Percentiles rank a stretch among this genome's conserved stretches.
Evolutionary conservation across 30 jellyfish, hydroid and myxozoan species (phyloP).

Genomic region (Phacellophora camtschatica): DNA sequence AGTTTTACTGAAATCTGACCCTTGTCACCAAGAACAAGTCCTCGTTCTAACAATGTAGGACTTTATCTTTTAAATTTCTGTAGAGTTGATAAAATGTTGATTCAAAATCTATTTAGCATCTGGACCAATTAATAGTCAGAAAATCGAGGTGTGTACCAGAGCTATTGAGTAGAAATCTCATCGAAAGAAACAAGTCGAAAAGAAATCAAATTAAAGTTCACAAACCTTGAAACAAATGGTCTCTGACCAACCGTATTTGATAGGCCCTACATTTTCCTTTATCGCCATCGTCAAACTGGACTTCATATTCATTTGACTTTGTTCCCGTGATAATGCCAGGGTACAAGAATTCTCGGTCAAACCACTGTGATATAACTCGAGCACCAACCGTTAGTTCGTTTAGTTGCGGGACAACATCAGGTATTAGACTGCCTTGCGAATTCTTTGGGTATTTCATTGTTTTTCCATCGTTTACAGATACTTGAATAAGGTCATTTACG

Average conservation of each 20-base stretch:
- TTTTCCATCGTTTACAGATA: conserved; percentile 71
- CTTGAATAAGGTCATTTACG: conserved; percentile 48
- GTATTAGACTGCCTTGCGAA: conserved; percentile 56
- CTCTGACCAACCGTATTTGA: conserved; percentile 82
- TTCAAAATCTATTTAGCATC: too few relatives aligned
- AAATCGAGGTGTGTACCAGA: too few relatives aligned
- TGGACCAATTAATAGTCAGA: too few relatives aligned
- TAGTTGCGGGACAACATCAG: conserved; percentile 83
- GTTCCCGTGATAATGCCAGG: conserved; percentile 87
- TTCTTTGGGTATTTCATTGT: conserved; percentile 17
- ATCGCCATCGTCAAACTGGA: conserved; percentile 95
- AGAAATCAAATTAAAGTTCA: not conserved
- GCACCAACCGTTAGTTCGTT: conserved; percentile 77
- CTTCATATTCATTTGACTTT: conserved; percentile 73
- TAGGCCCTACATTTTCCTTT: conserved; percentile 75
- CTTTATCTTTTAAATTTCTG: too few relatives aligned
- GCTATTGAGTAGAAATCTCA: too few relatives aligned
- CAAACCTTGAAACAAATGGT: conserved; percentile 54
- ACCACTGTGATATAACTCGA: conserved; percentile 91
- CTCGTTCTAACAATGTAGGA: too few relatives aligned
- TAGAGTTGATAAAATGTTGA: too few relatives aligned
- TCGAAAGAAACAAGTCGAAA: too few relatives aligned
- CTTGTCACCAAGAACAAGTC: too few relatives aligned
- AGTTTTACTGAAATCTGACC: too few relatives aligned
- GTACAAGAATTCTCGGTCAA: conserved; percentile 71